Conservation (phyloP, 2,888 invertebrate genomes). For the Macrosiphum euphorbiae region DNA sequence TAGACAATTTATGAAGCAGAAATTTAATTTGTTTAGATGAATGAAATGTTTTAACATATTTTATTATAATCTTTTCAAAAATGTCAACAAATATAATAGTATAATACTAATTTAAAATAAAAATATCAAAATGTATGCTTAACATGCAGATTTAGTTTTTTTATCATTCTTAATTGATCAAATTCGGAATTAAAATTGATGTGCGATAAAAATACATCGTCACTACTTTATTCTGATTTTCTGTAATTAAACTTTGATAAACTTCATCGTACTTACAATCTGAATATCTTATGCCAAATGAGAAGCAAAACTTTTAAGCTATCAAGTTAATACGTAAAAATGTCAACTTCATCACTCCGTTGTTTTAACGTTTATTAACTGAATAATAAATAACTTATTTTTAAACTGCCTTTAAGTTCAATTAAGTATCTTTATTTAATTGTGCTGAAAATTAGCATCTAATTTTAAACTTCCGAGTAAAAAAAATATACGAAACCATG, state of each 20-base stretch:
- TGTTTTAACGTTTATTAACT: slow-evolving; percentile 10
- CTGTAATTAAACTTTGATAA: neutral
- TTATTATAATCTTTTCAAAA: neutral
- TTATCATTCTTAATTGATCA: neutral
- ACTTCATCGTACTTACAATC: slow-evolving; percentile 1
- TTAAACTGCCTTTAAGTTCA: neutral
- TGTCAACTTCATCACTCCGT: neutral
- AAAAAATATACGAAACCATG: neutral
- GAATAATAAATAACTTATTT: neutral
- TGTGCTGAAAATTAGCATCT: neutral
- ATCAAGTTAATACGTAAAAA: neutral
- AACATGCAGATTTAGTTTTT: neutral
- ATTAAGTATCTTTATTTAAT: neutral
- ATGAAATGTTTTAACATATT: neutral
- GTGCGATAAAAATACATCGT: neutral
- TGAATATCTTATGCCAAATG: neutral
- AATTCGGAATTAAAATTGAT: neutral
- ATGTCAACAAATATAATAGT: neutral
- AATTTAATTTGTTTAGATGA: neutral
- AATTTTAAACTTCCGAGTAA: neutral
- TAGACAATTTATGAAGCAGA: neutral
- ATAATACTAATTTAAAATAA: neutral
- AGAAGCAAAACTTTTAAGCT: neutral
- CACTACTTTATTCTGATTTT: neutral
- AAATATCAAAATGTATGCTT: neutral